A percentile compares a stretch with the other conserved stretches of the same genome.
Evolutionary conservation across 2,797 vertebrate species (phyloP).

Genomic region (Amazonetta brasiliensis): DNA sequence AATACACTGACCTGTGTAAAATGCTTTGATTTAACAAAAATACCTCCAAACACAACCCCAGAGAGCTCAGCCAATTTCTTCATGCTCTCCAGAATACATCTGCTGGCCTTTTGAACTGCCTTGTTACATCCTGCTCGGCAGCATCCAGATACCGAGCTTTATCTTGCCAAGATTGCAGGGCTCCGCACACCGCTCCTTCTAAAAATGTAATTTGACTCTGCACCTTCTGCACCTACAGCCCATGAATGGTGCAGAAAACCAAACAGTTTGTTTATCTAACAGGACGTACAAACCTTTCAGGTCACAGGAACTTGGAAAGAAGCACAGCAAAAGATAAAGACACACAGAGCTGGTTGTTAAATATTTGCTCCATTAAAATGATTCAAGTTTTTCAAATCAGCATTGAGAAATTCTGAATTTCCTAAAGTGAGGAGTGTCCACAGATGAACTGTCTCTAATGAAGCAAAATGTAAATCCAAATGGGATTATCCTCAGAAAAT

Average conservation of each 20-base stretch:
- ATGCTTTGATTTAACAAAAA: neutral
- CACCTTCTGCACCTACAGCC: neutral
- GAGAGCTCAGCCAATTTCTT: neutral
- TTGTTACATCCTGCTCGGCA: neutral
- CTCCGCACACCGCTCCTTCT: neutral
- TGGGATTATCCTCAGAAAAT: neutral
- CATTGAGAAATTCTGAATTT: neutral
- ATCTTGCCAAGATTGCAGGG: neutral
- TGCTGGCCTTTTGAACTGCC: constrained; percentile 9
- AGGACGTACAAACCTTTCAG: neutral
- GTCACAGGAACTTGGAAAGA: neutral
- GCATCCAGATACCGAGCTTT: neutral
- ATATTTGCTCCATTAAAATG: neutral
- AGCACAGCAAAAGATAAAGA: neutral
- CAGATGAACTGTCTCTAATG: neutral
- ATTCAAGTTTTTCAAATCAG: neutral
- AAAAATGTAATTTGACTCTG: neutral
- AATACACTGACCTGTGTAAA: neutral
- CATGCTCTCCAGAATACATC: neutral
- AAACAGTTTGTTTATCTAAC: neutral
- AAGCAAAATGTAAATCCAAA: neutral
- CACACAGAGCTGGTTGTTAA: neutral
- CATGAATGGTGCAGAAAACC: neutral
- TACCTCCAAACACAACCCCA: constrained; percentile 8
- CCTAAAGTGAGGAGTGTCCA: fast-evolving